Evolutionary conservation across 35 echinoderm and acorn worm genomes (phyloP), one percentile per base, ranked within the genome.

Genomic region (Anneissia japonica): DNA sequence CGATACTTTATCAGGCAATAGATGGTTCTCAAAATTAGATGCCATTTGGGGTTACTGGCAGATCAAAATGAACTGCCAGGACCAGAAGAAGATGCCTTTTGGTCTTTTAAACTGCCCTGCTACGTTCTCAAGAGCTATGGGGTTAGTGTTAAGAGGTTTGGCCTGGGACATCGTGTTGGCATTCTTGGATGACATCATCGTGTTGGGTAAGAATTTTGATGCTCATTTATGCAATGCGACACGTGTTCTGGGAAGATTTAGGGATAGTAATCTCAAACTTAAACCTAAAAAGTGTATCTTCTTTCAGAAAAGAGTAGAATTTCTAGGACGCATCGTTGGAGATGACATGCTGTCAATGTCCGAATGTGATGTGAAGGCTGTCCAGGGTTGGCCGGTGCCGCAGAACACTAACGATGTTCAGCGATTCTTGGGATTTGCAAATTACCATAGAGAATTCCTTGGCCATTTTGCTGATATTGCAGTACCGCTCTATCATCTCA

Each of bases 1-100:
- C 19, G 86, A 93, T 17, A 64, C 79, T 4, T 74, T 93, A 26
- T 87, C 86, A 0, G 86, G 77, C 5, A 88, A 74, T 36, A 12
- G 30, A 10, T 88, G 90, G 90, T 92, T 92, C 46, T 93, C 91
- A 1, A 93, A 89, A 77, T 30, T 93, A 26, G 91, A 93, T 56
- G 81, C 86, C 0, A 79, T 64, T 33, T 80, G 73, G 31, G 87
- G 43, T 23, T 93, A 89, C 45, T 88, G 81, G 87, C 86, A 93
- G n/a, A 74, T 88, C 11, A 46, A 31, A 34, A 75, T 88, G 16
- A 37, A 37, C 13, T 26, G 45, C 16, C 12, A 31, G 23, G 91
- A 84, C 74, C 38, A 86, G 74, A 88, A 88, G 75, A 89, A 39
- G 0, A 88, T 93, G 86, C 86, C 82, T 17, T 93, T 93, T 76